These are phyloP conservation scores for Coreius guichenoti DNA, from an alignment of 2,797 vertebrate genomes.

Conservation along the genomic window DNA sequence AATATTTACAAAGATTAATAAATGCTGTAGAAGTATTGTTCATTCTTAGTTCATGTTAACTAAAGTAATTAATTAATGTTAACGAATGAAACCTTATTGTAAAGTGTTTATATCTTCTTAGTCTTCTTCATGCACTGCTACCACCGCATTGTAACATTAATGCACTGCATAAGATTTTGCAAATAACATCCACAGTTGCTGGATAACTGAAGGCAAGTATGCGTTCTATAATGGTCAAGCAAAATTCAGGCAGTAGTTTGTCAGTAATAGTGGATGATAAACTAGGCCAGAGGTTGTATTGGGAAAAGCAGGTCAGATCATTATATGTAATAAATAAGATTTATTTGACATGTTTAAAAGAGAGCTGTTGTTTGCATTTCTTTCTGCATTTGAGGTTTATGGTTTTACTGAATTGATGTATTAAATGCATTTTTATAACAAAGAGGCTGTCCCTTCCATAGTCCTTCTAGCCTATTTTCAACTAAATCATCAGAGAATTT, in stretches of 20 bases:
- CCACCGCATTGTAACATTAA: not conserved
- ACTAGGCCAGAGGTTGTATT: slow-evolving; percentile 15
- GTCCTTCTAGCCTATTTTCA: slow-evolving; percentile 62
- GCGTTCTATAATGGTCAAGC: not conserved
- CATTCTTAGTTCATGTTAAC: too few relatives aligned
- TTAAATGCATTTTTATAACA: slow-evolving; percentile 19
- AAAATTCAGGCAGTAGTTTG: not conserved
- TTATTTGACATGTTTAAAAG: not conserved
- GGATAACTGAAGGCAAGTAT: not conserved
- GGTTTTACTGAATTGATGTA: not conserved
- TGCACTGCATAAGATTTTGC: not conserved
- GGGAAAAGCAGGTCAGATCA: slow-evolving; percentile 53
- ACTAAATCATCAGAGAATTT: slow-evolving; percentile 51
- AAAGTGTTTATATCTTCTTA: not conserved
- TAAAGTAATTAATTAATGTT: too few relatives aligned
- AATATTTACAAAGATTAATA: too few relatives aligned
- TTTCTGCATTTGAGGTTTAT: not conserved
- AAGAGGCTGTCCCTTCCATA: not conserved
- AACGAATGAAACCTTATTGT: too few relatives aligned
- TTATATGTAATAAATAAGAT: slow-evolving; percentile 20
- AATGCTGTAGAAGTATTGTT: too few relatives aligned
- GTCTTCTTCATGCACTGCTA: not conserved
- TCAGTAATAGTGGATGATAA: slow-evolving; percentile 16
- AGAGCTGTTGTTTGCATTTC: not conserved
- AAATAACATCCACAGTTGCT: not conserved